These are phyloP conservation scores for Heliconius hewitsoni DNA, from an alignment of 1,140 invertebrate species.

Conservation along the genomic window DNA sequence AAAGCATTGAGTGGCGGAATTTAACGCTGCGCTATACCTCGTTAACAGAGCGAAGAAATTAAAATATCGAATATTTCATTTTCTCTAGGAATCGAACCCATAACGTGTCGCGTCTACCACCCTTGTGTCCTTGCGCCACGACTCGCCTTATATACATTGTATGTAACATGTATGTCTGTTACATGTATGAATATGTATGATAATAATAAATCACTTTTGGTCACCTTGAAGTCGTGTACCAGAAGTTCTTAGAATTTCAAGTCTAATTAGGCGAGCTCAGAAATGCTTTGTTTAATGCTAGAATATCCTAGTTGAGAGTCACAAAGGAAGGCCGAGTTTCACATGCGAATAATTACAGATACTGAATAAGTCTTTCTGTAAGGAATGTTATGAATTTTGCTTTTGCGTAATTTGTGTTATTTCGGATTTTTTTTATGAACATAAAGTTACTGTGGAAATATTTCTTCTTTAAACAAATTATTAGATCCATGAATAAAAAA, in stretches of 20 bases:
- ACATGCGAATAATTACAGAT: neutral
- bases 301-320: constrained; percentile 26
- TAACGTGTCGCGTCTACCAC: no score
- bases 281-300: constrained; percentile 34
- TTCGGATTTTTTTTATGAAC: neutral
- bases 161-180: no score
- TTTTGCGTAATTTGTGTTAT: neutral
- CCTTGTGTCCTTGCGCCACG: no score
- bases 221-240: constrained; percentile 30
- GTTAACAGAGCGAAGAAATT: neutral
- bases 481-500: no score
- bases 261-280: constrained; percentile 33
- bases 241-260: constrained; percentile 32
- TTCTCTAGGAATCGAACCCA: no score
- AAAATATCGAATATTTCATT: no score
- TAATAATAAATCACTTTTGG: neutral
- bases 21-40: no score
- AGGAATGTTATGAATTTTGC: neutral
- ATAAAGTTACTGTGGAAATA: neutral
- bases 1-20: no score
- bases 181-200: no score
- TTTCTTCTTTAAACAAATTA: neutral
- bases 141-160: no score
- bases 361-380: constrained; percentile 2
- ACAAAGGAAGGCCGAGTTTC: constrained; percentile 11